Conservation (phyloP, 2,113 vertebrate genomes). For the Eulemur macaco region DNA sequence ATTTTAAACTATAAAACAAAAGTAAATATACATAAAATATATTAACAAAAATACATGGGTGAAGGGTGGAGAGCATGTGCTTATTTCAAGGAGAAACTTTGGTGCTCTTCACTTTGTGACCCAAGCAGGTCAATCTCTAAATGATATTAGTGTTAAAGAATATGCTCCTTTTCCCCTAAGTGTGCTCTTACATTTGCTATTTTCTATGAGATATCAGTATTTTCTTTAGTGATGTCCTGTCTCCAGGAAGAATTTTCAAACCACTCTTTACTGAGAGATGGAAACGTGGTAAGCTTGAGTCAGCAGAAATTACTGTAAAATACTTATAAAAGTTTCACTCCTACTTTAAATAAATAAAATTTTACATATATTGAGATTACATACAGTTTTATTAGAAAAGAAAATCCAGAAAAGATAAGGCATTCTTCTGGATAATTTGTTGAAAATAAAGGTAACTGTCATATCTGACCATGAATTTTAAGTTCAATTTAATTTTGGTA, state of each 20-base stretch:
- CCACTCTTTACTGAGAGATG: neutral
- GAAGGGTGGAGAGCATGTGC: neutral
- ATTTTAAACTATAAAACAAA: neutral
- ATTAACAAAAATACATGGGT: neutral
- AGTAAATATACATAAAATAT: neutral
- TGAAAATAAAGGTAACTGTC: neutral
- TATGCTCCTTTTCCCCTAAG: neutral
- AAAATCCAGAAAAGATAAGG: neutral
- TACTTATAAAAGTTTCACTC: neutral
- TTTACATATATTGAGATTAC: neutral
- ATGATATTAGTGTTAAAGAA: neutral
- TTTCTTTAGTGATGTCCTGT: neutral
- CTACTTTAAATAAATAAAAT: neutral
- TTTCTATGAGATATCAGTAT: neutral
- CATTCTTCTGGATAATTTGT: neutral
- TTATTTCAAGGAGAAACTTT: neutral
- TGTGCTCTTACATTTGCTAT: neutral
- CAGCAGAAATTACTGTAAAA: neutral
- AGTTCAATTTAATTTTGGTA: neutral
- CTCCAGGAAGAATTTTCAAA: neutral
- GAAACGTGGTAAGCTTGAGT: neutral
- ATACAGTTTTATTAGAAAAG: neutral
- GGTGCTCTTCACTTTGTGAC: neutral
- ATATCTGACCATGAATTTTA: neutral
- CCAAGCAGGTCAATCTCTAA: neutral